phyloP scores from a whole-genome alignment of 2,113 vertebrate genomes.

The Asarcornis scutulata region DNA sequence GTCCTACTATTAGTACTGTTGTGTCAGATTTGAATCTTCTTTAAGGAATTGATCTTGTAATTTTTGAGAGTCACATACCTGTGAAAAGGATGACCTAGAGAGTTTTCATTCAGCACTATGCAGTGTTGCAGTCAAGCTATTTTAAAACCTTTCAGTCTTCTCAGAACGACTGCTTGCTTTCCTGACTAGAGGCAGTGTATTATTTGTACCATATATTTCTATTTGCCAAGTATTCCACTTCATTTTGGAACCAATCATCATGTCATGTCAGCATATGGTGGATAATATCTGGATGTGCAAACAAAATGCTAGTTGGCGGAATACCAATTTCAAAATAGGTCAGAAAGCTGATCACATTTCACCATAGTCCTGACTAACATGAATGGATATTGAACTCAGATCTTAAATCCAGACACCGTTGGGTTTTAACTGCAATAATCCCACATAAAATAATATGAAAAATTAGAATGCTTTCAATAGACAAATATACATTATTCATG shows the following conservation, averaged over 20 bases:
- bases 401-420: background rate
- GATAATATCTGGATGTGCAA: conserved; percentile 71
- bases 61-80: background rate
- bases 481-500: background rate
- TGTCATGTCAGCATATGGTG: conserved; percentile 71
- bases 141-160: conserved; percentile 42
- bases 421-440: background rate
- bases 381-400: conserved; percentile 12
- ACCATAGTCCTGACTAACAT: conserved; percentile 39
- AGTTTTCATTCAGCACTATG: background rate
- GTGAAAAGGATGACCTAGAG: background rate
- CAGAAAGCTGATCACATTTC: conserved; percentile 61
- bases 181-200: conserved; percentile 51
- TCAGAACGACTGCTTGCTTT: conserved; percentile 43
- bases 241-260: conserved; percentile 71
- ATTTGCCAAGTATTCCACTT: conserved; percentile 68
- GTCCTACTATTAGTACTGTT: background rate
- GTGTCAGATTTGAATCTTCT: background rate
- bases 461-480: background rate
- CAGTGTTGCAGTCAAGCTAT: background rate
- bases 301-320: conserved; percentile 67
- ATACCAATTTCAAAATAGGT: conserved; percentile 70
- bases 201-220: conserved; percentile 69
- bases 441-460: background rate
- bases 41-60: background rate